Base-by-base conservation (phyloP, 2,888 invertebrate species). In the Sisyra terminalis region DNA sequence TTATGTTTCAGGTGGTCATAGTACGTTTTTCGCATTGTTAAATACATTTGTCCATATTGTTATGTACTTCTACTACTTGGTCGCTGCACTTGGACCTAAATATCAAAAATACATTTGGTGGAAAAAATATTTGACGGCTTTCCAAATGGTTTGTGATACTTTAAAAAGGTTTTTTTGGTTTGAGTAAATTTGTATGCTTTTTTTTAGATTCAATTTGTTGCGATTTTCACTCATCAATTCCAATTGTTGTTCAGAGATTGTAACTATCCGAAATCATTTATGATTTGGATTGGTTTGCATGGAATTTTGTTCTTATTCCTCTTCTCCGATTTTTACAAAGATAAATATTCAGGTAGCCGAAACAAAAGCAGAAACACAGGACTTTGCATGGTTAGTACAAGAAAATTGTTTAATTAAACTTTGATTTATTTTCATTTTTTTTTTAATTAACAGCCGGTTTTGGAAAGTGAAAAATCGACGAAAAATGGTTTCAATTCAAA, bases 61-160 rank as follows among this genome's bases (percentile, higher is more conserved):
- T 49, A 94, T 96, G 94, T 94, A 96, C 65, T 86, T 86, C 64
- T 96, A 96, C 66, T 96, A 94, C 62, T 90, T 92, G 79, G 71
- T 94, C 47, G 78, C 94, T 4, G 93, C 93, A 16, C 79, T 93
- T 78, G 94, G 94, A 42, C 93, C 93, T 34, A 68, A 75, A 57
- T 93, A 86, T 64, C 87, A 88, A 64, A 89, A 88, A 62, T 93
- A 78, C 63, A 81, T 93, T 53, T 94, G 94, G 94, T 96, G 94
- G 94, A 96, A 94, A 67, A 90, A 87, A 58, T 87, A 94, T 64
- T 76, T 96, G 54, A 94, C 94, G 45, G 78, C 80, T 50, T 80
- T 94, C 69, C 94, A 94, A 71, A 92, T 96, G 81, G 89, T 89
- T 70, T 65, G 66, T 51, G 11, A 31, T 31, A 11, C 13, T 31